Base-by-base conservation (phyloP, 2,888 invertebrate species). In the Eupithecia dodoneata region DNA sequence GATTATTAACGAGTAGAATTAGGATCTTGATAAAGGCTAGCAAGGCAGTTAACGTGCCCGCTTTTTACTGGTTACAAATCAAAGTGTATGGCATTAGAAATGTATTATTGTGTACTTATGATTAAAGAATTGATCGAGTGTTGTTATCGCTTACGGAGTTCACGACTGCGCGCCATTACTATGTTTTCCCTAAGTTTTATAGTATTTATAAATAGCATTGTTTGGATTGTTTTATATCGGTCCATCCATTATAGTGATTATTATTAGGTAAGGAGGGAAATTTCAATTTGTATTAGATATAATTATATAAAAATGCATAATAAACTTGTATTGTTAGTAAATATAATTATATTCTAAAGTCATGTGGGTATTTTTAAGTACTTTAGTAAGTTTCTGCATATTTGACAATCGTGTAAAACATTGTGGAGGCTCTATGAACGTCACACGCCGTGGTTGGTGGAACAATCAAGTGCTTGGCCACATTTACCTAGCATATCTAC, bases 301-400 rank as follows among this genome's bases (percentile, higher is more conserved):
- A 69, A 70, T 49, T 30, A 30, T 30, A 47, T 18, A 44, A 10
- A 9, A 47, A 18, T 13, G n/a, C 18, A 47, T 49, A 49, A 70
- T 47, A 70, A 5, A 69, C 66, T 30, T 15, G 42, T 42, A 42
- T 15, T 42, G 42, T 66, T 66, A 45, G 70, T n/a, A 47, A 47
- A 9, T 45, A 70, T n/a, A 10, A 45, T 70, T n/a, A 18, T n/a
- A 76, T 72, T 30, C 30, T 30, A 30, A 30, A 80, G 75, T 92
- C 94, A 94, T 94, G 94, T 94, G 94, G 94, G 94, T 91, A 87
- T 93, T 94, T 94, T 94, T 94, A 93, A 92, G 91, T 80, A 80
- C 79, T 76, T 70, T 72, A 73, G 74, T 72, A 30, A 76, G 49
- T 66, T 66, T 66, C 3, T 42, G 15, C 13, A 42, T 0, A 42